A percentile compares a stretch with the other conserved stretches of the same genome.
Conservation (phyloP, 2,113 vertebrate genomes). For the Pycnonotus jocosus region DNA sequence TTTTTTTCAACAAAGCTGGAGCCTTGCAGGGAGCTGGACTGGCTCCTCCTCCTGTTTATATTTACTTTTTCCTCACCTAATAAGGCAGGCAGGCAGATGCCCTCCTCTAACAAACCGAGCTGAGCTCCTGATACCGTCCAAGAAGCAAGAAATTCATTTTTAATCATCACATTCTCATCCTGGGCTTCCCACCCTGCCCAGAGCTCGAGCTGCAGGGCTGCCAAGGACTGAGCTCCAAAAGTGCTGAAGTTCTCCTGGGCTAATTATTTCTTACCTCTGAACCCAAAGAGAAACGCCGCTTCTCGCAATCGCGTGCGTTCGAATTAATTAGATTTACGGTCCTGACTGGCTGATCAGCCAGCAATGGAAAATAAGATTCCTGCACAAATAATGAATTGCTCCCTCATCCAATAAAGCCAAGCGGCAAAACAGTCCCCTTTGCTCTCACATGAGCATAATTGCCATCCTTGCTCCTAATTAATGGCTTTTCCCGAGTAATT, state of each 20-base stretch:
- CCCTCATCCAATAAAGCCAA: not conserved
- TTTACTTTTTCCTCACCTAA: not conserved
- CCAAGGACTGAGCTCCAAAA: not conserved
- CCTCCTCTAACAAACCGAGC: not conserved
- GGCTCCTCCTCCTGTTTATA: slow-evolving; percentile 1
- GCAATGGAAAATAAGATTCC: not conserved
- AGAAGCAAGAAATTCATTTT: not conserved
- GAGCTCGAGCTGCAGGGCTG: not conserved
- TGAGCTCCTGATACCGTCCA: not conserved
- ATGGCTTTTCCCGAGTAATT: not conserved
- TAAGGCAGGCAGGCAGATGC: slow-evolving; percentile 18
- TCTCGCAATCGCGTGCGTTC: not conserved
- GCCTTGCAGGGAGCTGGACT: not conserved
- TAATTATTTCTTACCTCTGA: not conserved
- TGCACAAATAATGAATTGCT: not conserved
- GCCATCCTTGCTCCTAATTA: not conserved
- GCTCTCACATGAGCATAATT: not conserved
- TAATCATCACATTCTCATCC: not conserved
- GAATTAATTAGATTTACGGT: slow-evolving; percentile 7
- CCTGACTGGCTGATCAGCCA: not conserved
- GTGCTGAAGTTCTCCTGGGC: not conserved
- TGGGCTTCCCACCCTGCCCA: not conserved
- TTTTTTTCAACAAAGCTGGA: not conserved
- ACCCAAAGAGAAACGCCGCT: not conserved
- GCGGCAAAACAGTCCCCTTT: not conserved